Percentiles rank a stretch among this genome's conserved stretches.
Evolutionary conservation across 2,888 invertebrate genomes (phyloP).

Genomic region (Pandemis cinnamomeana): DNA sequence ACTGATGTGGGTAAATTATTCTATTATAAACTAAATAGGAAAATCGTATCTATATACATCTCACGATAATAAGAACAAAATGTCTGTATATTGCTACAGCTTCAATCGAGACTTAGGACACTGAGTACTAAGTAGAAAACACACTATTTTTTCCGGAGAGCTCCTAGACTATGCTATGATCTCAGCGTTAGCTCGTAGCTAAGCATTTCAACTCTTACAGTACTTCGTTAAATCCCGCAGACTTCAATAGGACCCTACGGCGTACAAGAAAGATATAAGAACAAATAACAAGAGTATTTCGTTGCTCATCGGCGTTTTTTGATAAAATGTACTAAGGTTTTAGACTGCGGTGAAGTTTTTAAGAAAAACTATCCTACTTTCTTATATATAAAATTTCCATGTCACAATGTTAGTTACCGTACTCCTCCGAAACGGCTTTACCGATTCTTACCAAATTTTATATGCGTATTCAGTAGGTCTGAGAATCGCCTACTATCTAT

Average conservation of each 20-base stretch:
- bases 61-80: too few species aligned
- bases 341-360: too few species aligned
- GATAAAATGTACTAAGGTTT: neutral
- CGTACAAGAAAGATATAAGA: constrained; percentile 19
- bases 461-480: too few species aligned
- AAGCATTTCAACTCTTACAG: constrained; percentile 19
- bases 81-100: neutral
- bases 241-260: constrained; percentile 29
- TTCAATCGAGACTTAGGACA: neutral
- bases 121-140: neutral
- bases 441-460: too few species aligned
- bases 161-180: neutral
- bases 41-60: too few species aligned
- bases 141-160: neutral
- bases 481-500: too few species aligned
- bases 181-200: constrained; percentile 20
- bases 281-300: constrained; percentile 4
- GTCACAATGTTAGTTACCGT: too few species aligned
- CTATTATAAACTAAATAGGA: too few species aligned
- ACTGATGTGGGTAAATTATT: too few species aligned
- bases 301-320: constrained; percentile 12
- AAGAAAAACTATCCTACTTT: too few species aligned
- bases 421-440: too few species aligned
- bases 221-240: constrained; percentile 31
- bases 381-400: too few species aligned